Conservation (phyloP, 2,113 vertebrate genomes). For the Varanus salvator region DNA sequence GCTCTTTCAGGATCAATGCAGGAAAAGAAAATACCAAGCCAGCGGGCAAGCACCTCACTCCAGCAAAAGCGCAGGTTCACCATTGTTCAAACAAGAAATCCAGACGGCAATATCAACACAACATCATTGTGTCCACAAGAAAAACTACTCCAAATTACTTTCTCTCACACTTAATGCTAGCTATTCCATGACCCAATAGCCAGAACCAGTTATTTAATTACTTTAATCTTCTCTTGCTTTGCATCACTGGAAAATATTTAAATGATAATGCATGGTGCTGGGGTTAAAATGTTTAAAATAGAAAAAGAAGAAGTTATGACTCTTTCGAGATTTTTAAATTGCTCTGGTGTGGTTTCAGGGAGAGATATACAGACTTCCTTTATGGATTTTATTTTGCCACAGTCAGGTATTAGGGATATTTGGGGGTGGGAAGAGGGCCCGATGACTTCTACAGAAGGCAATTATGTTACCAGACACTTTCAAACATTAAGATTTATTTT, state of each 20-base stretch:
- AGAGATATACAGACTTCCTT: slow-evolving; percentile 38
- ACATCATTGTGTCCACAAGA: not conserved
- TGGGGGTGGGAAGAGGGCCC: not conserved
- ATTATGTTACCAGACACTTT: slow-evolving; percentile 78
- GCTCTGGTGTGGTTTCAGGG: slow-evolving; percentile 50
- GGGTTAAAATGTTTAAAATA: slow-evolving; percentile 46
- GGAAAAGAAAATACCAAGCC: not conserved
- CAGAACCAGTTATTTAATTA: slow-evolving; percentile 13
- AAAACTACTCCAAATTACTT: not conserved
- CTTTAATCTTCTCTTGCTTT: slow-evolving; percentile 23
- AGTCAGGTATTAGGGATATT: slow-evolving; percentile 75
- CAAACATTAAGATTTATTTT: slow-evolving; percentile 81
- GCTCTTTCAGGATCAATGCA: not conserved
- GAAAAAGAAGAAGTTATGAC: slow-evolving; percentile 9
- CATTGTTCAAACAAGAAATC: not conserved
- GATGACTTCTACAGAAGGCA: slow-evolving; percentile 73
- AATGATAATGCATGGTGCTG: slow-evolving; percentile 31
- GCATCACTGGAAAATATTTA: slow-evolving; percentile 30
- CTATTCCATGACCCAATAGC: slow-evolving; percentile 25
- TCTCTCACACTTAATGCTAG: not conserved
- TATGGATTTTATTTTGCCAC: slow-evolving; percentile 57
- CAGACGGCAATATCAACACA: not conserved
- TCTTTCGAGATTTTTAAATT: slow-evolving; percentile 44
- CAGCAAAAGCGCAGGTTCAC: not conserved
- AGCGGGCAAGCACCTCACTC: not conserved